Percentiles rank a stretch among this genome's conserved stretches.
These are phyloP conservation scores for Fistularia tabacaria DNA, from an alignment of 2,797 vertebrate species.

Conservation along the genomic window DNA sequence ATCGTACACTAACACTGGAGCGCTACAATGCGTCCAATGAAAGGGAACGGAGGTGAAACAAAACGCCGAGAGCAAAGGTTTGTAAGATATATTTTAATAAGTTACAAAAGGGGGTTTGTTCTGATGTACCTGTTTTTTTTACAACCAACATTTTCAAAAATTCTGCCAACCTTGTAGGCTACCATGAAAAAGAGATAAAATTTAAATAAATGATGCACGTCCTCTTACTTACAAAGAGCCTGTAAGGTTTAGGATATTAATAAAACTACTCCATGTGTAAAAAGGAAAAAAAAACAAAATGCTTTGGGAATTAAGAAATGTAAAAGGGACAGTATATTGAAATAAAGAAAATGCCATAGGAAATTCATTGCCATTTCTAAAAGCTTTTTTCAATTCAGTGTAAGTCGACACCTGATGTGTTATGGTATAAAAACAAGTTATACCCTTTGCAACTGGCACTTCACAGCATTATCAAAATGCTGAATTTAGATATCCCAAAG, in stretches of 20 bases:
- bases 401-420: too few relatives aligned
- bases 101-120: slow-evolving; percentile 75
- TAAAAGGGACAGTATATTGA: slow-evolving; percentile 30
- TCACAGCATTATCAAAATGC: too few relatives aligned
- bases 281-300: slow-evolving; percentile 25
- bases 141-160: slow-evolving; percentile 61
- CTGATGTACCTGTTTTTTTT: slow-evolving; percentile 70
- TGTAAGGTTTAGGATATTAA: slow-evolving; percentile 47
- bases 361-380: too few relatives aligned
- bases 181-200: slow-evolving; percentile 50
- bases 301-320: slow-evolving; percentile 61
- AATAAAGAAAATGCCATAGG: slow-evolving; percentile 12
- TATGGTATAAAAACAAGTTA: too few relatives aligned
- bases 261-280: slow-evolving; percentile 30
- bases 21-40: too few relatives aligned
- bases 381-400: too few relatives aligned
- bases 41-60: not conserved
- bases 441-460: too few relatives aligned
- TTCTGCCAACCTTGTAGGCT: slow-evolving; percentile 46
- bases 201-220: slow-evolving; percentile 60
- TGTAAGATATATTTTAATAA: slow-evolving; percentile 76
- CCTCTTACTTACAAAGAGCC: slow-evolving; percentile 46
- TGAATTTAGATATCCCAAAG: too few relatives aligned
- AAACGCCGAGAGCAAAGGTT: slow-evolving; percentile 15
- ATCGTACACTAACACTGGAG: too few relatives aligned